Conservation (phyloP, 2,888 invertebrate species). For the Polymixis lichenea region DNA sequence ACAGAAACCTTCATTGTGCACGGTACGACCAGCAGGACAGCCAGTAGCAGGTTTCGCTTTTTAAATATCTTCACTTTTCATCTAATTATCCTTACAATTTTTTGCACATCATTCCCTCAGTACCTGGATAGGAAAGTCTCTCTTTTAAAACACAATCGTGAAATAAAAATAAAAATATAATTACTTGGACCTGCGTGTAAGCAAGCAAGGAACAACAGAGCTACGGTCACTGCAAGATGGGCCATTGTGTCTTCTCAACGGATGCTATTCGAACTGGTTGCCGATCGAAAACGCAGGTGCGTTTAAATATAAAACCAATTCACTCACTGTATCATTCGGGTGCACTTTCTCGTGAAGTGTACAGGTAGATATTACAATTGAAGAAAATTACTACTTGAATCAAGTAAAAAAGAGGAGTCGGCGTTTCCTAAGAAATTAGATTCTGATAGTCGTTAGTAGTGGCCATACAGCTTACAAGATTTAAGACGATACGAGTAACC, state of each 20-base stretch:
- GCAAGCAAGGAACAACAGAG: constrained; percentile 14
- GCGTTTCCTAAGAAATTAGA: not conserved
- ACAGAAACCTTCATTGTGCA: too few relatives aligned
- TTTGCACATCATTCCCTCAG: not conserved
- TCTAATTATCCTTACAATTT: too few relatives aligned
- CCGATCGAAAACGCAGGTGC: not conserved
- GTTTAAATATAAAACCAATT: constrained; percentile 21
- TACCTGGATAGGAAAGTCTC: too few relatives aligned
- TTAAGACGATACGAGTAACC: not conserved
- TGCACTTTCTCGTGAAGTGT: not conserved
- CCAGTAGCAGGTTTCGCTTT: too few relatives aligned
- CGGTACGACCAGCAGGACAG: too few relatives aligned
- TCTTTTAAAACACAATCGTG: not conserved
- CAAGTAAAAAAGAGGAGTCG: not conserved
- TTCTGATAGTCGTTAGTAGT: not conserved
- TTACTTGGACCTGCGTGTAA: constrained; percentile 29
- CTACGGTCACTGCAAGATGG: constrained; percentile 3
- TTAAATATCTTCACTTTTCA: too few relatives aligned
- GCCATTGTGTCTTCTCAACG: constrained; percentile 15
- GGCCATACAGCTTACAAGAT: too few relatives aligned
- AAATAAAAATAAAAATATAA: not conserved
- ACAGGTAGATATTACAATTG: not conserved
- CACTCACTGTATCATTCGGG: constrained; percentile 12
- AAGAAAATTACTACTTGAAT: not conserved
- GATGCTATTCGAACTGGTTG: constrained; percentile 13